Conservation (phyloP, 2,888 invertebrate species). For the Drosophila merina region DNA sequence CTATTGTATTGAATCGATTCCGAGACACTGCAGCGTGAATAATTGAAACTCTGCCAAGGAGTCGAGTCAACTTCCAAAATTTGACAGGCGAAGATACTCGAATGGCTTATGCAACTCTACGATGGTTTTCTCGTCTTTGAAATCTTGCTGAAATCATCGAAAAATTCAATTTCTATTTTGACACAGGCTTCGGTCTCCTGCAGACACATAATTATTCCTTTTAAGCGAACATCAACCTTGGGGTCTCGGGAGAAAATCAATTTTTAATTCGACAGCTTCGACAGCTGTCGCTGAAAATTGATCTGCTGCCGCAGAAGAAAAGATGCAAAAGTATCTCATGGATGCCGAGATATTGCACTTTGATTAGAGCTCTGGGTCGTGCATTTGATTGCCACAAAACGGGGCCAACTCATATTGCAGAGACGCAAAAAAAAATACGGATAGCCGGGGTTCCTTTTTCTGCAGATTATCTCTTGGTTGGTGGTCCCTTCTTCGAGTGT, state of each 20-base stretch:
- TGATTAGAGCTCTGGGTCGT: slow-evolving; percentile 19
- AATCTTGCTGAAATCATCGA: slow-evolving; percentile 2
- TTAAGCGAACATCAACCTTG: background rate
- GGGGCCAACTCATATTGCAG: slow-evolving; percentile 36
- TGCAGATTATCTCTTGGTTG: slow-evolving; percentile 51
- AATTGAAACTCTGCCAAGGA: slow-evolving; percentile 10
- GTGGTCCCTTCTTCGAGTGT: slow-evolving; percentile 51
- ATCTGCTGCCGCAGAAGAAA: slow-evolving; percentile 47
- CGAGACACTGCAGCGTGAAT: slow-evolving; percentile 4
- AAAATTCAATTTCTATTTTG: slow-evolving; percentile 30
- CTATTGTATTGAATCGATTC: slow-evolving; percentile 25
- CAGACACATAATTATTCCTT: slow-evolving; percentile 26
- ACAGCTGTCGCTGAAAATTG: slow-evolving; percentile 68
- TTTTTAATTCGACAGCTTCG: slow-evolving; percentile 41
- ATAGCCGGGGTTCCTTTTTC: slow-evolving; percentile 17
- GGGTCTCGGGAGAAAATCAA: slow-evolving; percentile 32
- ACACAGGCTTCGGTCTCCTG: slow-evolving; percentile 42
- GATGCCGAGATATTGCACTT: slow-evolving; percentile 9
- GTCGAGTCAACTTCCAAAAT: background rate
- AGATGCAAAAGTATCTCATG: slow-evolving; percentile 54
- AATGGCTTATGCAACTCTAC: background rate
- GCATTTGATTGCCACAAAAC: slow-evolving; percentile 14
- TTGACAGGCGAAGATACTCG: background rate
- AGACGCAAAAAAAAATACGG: slow-evolving; percentile 11
- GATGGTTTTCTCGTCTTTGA: background rate